Percentiles rank a stretch among this genome's conserved stretches.
These are phyloP conservation scores for Leptocoma aspasia DNA, from an alignment of 2,113 vertebrate species.

Conservation along the genomic window DNA sequence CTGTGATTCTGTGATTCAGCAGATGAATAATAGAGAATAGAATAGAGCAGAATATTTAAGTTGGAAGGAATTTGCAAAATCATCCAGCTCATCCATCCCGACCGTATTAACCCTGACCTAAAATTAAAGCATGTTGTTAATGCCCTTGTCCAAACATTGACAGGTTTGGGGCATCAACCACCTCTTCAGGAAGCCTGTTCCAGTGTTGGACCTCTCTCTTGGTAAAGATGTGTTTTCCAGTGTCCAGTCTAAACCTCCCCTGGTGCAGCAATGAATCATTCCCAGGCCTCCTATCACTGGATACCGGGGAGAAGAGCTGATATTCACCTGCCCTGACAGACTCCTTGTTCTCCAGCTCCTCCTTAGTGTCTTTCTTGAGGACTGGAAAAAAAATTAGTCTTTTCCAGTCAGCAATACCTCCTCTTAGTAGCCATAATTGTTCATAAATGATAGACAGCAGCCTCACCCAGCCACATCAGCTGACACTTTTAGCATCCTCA, in stretches of 20 bases:
- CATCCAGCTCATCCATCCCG: neutral
- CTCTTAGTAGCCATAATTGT: neutral
- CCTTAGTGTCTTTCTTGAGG: fast-evolving
- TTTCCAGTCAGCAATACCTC: neutral
- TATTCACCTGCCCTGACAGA: neutral
- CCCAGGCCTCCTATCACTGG: neutral
- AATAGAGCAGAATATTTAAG: neutral
- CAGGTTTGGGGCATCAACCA: neutral
- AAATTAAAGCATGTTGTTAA: neutral
- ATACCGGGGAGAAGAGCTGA: neutral
- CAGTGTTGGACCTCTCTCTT: neutral
- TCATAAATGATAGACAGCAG: neutral
- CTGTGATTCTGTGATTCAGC: too few species aligned
- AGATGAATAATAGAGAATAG: neutral
- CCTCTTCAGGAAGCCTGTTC: neutral
- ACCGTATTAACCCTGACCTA: neutral
- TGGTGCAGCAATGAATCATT: neutral
- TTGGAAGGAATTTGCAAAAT: neutral
- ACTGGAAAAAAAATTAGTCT: neutral
- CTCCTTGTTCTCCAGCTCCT: fast-evolving
- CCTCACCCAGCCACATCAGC: neutral
- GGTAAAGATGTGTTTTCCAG: neutral
- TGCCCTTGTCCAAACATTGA: neutral
- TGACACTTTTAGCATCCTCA: neutral
- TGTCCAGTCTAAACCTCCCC: neutral